Evolutionary conservation across 1,140 invertebrate genomes (phyloP).

Genomic region (Danaus melanippus): DNA sequence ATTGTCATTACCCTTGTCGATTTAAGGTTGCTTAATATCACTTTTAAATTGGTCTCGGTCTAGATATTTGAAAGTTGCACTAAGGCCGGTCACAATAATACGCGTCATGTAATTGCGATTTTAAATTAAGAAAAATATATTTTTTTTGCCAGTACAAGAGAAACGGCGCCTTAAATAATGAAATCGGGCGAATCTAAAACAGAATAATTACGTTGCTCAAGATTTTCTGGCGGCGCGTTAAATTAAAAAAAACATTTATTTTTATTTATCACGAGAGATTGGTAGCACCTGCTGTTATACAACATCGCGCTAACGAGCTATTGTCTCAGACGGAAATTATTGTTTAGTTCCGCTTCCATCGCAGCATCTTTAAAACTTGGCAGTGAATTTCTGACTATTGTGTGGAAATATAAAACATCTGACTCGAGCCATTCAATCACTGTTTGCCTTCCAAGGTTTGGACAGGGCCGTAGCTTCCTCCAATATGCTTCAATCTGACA

Average conservation of each 20-base stretch:
- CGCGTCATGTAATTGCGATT: conserved; percentile 6
- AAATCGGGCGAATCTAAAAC: conserved; percentile 12
- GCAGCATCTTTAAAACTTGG: conserved; percentile 5
- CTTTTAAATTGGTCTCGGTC: conserved; percentile 25
- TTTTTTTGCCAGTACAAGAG: conserved; percentile 10
- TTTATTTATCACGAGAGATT: conserved; percentile 27
- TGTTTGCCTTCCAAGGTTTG: conserved; percentile 51
- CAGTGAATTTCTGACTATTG: conserved; percentile 26
- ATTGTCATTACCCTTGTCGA: conserved; percentile 2
- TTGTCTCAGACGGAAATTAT: conserved; percentile 51
- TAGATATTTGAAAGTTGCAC: conserved; percentile 30
- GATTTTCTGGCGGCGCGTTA: conserved; percentile 34
- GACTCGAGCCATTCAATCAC: conserved; percentile 38
- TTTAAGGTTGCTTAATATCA: conserved; percentile 4
- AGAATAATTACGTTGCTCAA: conserved; percentile 36
- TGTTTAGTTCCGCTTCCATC: conserved; percentile 44
- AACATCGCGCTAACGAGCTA: conserved; percentile 47
- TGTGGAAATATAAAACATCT: conserved; percentile 23
- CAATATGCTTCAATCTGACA: conserved; percentile 50
- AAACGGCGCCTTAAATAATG: conserved; percentile 1
- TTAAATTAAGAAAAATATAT: conserved; percentile 11
- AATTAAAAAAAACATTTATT: conserved; percentile 35
- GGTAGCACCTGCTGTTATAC: conserved; percentile 39
- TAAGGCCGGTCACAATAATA: conserved; percentile 24
- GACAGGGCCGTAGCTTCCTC: conserved; percentile 51